A percentile compares a stretch with the other conserved stretches of the same genome.
phyloP scores from a whole-genome alignment of 2,888 invertebrate species.

The Cryptosula pallasiana region DNA sequence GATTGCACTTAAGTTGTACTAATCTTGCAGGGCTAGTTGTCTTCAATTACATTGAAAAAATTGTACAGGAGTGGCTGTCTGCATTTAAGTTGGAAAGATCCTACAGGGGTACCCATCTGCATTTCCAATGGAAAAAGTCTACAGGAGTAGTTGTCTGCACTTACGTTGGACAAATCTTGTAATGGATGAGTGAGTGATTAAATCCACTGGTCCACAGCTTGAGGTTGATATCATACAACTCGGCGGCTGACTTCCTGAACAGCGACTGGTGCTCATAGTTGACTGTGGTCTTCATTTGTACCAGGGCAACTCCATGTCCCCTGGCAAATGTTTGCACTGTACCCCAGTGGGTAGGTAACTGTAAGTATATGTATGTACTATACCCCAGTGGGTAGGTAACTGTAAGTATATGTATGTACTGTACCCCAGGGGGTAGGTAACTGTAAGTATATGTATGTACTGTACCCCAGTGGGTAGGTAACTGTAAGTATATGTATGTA shows the following conservation, averaged over 20 bases:
- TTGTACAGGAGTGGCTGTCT: no score
- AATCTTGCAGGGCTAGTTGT: no score
- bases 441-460: not conserved
- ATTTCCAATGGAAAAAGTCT: no score
- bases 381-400: slow-evolving; percentile 8
- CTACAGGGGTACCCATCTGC: no score
- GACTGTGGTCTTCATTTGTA: slow-evolving; percentile 17
- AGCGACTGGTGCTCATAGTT: slow-evolving; percentile 8
- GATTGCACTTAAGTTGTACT: no score
- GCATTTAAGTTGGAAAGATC: no score
- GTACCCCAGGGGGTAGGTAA: slow-evolving; percentile 1
- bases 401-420: not conserved
- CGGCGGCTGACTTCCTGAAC: slow-evolving; percentile 13
- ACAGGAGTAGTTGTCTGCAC: no score
- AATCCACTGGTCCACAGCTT: slow-evolving; percentile 8
- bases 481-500: not conserved
- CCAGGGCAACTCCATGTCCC: slow-evolving; percentile 16
- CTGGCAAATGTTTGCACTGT: slow-evolving; percentile 4
- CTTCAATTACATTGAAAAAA: no score
- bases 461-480: slow-evolving; percentile 8
- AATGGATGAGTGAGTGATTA: slow-evolving; percentile 8
- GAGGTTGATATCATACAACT: not conserved
- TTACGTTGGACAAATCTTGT: slow-evolving; percentile 10
- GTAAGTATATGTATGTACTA: not conserved
- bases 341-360: slow-evolving; percentile 9